These are phyloP conservation scores for Dermochelys coriacea DNA, from an alignment of 2,797 vertebrate species.

Conservation along the genomic window DNA sequence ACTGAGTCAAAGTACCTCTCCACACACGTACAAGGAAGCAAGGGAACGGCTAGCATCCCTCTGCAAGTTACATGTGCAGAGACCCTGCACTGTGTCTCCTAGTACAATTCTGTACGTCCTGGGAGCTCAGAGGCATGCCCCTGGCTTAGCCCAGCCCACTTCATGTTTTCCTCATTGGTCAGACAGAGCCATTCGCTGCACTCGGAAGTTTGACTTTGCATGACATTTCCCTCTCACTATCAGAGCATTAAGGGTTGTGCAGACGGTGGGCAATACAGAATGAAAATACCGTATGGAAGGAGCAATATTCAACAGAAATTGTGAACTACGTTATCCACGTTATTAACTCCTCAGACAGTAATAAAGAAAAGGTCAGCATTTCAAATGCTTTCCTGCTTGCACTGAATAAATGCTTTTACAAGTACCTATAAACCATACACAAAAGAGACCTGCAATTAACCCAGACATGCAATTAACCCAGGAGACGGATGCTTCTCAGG, in stretches of 20 bases:
- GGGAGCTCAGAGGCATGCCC: neutral
- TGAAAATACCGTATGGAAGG: neutral
- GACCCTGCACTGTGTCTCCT: neutral
- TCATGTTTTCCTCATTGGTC: neutral
- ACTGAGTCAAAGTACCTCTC: neutral
- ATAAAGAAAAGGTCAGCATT: neutral
- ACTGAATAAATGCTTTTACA: neutral
- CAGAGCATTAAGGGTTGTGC: neutral
- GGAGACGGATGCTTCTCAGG: neutral
- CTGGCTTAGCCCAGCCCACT: neutral
- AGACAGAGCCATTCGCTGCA: neutral
- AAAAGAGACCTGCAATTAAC: neutral
- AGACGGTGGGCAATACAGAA: neutral
- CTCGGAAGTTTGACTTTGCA: neutral
- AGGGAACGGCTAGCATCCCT: neutral
- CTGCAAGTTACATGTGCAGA: neutral
- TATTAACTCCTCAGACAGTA: neutral
- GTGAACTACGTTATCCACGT: neutral
- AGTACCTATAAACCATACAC: neutral
- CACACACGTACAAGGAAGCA: neutral
- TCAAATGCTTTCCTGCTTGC: neutral
- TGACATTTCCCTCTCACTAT: neutral
- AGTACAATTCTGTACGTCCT: neutral
- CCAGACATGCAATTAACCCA: neutral
- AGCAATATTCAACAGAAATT: neutral